Base-by-base conservation (phyloP, 2,888 invertebrate species). In the Chloromyia formosa region DNA sequence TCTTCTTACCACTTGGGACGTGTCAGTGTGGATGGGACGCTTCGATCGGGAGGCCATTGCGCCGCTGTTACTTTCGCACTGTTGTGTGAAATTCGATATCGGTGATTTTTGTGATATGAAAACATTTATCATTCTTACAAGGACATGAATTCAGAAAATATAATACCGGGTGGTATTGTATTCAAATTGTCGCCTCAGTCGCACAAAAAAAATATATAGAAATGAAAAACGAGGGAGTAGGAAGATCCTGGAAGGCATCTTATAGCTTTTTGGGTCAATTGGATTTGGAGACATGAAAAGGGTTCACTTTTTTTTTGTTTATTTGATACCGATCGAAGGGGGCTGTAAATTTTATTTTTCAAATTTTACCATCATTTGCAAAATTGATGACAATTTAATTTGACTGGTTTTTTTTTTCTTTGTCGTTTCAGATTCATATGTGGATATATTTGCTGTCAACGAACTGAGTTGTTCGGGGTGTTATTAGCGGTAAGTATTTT, bases 341-440 rank as follows among this genome's bases (percentile, higher is more conserved):
- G 27, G 27, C 7, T 35, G 16, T n/a, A 49, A 12, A 49, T 49
- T n/a, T 12, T 7, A 12, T 49, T 49, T n/a, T 12, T n/a, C 49
- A 49, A 49, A 12, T 49, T 49, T 49, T 7, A 3, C 49, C 49
- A n/a, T n/a, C 3, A 35, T 35, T 35, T 35, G 27, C 49, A n/a
- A 49, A 49, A 49, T n/a, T 49, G 49, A 49, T 49, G 49, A n/a
- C 16, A 49, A 49, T 49, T n/a, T 49, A 49, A 49, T 49, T 49
- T 35, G 27, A 7, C 27, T 35, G 3, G 7, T 35, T 35, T 35
- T 7, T 49, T 49, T 49, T 49, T 10, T 49, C 49, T 49, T 49
- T 49, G 12, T 49, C 16, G 2, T 49, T 49, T 49, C 49, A 49
- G 49, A 49, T 3, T n/a, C 49, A 49, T 49, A 49, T 49, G 16